These are phyloP conservation scores for Naja naja DNA, from an alignment of 2,113 vertebrate species.

Conservation along the genomic window DNA sequence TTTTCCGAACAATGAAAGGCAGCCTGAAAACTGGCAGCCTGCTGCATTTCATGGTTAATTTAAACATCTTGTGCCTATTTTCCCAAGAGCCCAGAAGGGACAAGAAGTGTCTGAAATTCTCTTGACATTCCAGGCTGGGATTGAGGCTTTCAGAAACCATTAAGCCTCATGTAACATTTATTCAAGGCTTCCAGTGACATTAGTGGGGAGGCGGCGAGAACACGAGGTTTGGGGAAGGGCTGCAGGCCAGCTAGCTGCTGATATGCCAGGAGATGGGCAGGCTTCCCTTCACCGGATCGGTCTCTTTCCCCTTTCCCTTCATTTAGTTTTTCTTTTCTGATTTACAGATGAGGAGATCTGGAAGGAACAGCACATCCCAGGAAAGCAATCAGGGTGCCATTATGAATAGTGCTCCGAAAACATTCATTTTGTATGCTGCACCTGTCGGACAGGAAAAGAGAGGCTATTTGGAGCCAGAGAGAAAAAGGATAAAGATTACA, in stretches of 20 bases:
- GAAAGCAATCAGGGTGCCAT: neutral
- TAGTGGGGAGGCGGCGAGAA: neutral
- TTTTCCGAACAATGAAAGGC: neutral
- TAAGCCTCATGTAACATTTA: neutral
- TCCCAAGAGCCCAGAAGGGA: neutral
- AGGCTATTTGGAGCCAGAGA: neutral
- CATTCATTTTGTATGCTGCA: neutral
- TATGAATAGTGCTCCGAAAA: neutral
- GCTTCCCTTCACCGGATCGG: accelerated
- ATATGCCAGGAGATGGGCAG: accelerated
- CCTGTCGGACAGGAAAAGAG: neutral
- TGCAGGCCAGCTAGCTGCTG: neutral
- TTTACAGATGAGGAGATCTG: neutral
- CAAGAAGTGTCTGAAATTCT: conserved; percentile 24
- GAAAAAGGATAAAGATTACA: neutral
- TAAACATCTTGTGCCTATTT: conserved; percentile 4
- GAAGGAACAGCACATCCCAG: neutral
- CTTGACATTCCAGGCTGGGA: neutral
- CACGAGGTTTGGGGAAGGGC: too few species aligned
- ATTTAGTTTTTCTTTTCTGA: neutral
- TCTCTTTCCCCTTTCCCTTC: neutral
- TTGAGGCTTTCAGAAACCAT: conserved; percentile 13
- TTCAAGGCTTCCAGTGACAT: neutral
- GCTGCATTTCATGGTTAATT: conserved; percentile 34
- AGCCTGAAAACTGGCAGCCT: accelerated